Percentiles rank a stretch among this genome's conserved stretches.
Evolutionary conservation across 1,140 invertebrate species (phyloP).

Genomic region (Pentalonia nigronervosa): DNA sequence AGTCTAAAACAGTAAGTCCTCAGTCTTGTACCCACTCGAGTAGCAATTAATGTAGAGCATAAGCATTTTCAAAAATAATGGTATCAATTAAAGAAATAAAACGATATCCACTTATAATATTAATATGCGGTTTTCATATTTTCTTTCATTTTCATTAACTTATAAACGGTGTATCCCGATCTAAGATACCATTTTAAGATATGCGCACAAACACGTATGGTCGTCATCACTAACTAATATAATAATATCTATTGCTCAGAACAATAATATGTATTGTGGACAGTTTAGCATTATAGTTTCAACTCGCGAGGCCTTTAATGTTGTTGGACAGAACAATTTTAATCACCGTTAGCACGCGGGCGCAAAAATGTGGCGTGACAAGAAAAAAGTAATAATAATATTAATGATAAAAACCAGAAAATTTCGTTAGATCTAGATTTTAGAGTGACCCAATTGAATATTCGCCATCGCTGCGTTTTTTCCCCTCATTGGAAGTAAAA

Average conservation of each 20-base stretch:
- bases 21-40: too few relatives aligned
- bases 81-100: too few relatives aligned
- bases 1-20: too few relatives aligned
- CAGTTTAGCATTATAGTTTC: background rate
- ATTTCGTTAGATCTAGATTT: background rate
- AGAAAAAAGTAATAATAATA: background rate
- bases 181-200: background rate
- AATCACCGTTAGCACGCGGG: background rate
- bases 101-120: too few relatives aligned
- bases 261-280: too few relatives aligned
- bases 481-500: slow-evolving; percentile 12
- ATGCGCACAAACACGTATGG: background rate
- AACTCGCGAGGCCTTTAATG: background rate
- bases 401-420: background rate
- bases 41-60: too few relatives aligned
- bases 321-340: background rate
- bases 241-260: too few relatives aligned
- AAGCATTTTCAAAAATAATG: too few relatives aligned
- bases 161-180: too few relatives aligned
- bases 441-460: slow-evolving; percentile 32
- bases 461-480: background rate
- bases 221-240: too few relatives aligned
- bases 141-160: background rate
- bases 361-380: background rate
- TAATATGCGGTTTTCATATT: too few relatives aligned